Base-by-base conservation (phyloP, 2,888 invertebrate species). In the Cephalotes varians region DNA sequence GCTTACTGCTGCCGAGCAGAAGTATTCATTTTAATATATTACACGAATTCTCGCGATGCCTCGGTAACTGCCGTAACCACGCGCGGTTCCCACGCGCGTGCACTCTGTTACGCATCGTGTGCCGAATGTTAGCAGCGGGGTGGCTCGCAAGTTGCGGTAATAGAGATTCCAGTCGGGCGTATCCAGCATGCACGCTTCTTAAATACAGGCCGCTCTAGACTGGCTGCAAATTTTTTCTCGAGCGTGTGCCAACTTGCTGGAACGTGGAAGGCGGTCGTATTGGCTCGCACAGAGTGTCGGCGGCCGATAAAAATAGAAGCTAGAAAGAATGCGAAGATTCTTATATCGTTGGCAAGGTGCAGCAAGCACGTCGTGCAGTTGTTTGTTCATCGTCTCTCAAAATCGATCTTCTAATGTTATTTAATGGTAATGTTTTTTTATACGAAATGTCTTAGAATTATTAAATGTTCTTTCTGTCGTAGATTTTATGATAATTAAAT, bases 341-440 rank as follows among this genome's bases (percentile, higher is more conserved):
- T 76, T 74, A 69, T 81, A 82, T 87, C 84, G 85, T 83, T 88
- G 89, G 88, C 88, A 89, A 81, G 44, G 74, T 74, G 71, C 88
- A 77, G 54, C 74, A 62, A 31, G 51, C 88, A 85, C 84, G 89
- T 87, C 84, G 54, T 51, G 60, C 25, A 44, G 51, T 28, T 37
- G 12, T 64, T 54, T 65, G 74, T 10, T 28, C 69, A 69, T 64
- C 82, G 69, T 40, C 54, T 80, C 74, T 77, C 12, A n/a, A 67
- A 54, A 21, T 51, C 72, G 67, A 21, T 28, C 34, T 60, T 51
- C 67, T n/a, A n/a, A n/a, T n/a, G n/a, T n/a, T n/a, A n/a, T n/a
- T n/a, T n/a, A n/a, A n/a, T n/a, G 49, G 28, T 51, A 40, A 44
- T 21, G 18, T 47, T 28, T 6, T 4, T 25, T 37, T 67, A 15